phyloP scores from a whole-genome alignment of 2,113 vertebrate species.

The Plectropomus leopardus region DNA sequence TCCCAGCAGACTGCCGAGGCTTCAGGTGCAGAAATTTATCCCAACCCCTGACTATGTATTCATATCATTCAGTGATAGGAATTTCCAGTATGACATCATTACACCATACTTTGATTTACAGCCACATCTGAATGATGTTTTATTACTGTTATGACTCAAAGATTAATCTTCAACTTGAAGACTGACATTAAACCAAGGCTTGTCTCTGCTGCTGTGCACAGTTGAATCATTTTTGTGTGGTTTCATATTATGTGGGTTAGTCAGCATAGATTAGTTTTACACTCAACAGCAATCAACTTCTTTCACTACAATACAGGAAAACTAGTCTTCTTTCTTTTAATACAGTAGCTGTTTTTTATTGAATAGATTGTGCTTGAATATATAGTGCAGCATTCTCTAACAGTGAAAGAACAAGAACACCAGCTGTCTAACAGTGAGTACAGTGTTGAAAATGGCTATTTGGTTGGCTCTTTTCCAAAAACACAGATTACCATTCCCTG shows the following conservation, averaged over 20 bases:
- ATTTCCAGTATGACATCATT: neutral
- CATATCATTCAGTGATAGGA: neutral
- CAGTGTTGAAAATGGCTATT: constrained; percentile 21
- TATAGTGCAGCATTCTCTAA: neutral
- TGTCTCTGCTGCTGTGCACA: neutral
- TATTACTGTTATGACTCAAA: neutral
- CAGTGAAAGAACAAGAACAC: neutral
- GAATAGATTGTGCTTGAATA: neutral
- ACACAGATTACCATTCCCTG: constrained; percentile 32
- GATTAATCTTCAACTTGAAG: neutral
- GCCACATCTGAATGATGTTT: neutral
- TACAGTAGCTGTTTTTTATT: neutral
- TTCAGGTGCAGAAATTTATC: neutral
- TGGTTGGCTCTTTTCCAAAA: constrained; percentile 31
- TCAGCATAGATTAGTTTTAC: neutral
- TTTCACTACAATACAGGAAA: neutral
- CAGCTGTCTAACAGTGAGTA: neutral
- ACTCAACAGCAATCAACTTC: neutral
- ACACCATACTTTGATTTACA: neutral
- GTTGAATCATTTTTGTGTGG: neutral
- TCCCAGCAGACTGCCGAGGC: neutral
- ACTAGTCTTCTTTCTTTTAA: neutral
- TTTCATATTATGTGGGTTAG: neutral
- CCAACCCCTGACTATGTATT: neutral
- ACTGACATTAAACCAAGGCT: neutral